Evolutionary conservation across 2,888 invertebrate genomes (phyloP), one percentile per base, ranked within the genome.

Genomic region (Shargacucullia verbasci): DNA sequence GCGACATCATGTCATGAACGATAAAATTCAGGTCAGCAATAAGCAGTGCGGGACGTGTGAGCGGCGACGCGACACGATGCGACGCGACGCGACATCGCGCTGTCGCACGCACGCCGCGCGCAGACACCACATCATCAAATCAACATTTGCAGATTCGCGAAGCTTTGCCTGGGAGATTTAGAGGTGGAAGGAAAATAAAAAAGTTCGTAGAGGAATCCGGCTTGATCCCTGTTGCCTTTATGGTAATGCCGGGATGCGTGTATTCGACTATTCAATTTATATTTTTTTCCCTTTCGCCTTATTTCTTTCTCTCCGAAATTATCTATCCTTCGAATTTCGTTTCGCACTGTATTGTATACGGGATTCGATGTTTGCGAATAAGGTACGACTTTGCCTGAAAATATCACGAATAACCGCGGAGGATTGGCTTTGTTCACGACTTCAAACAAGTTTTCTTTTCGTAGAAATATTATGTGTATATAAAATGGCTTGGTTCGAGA

Each of bases 141-240:
- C 94, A 94, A 91, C 94, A 94, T 94, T 94, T 94, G 93, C 94
- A 94, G 94, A 94, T 94, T 94, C 91, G 89, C 94, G 92, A 87
- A 91, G 92, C 92, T 93, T 93, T 93, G 88, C 88, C 87, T 83
- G 86, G 81, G 91, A 93, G 94, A 94, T 94, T 93, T 94, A 94
- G 93, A 93, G 92, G 93, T 93, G 90, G 92, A 91, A 91, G 91
- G 92, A 93, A 93, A 94, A 94, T 94, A 94, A 94, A 94, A 93
- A 94, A 94, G 92, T 94, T 93, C 92, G 90, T 92, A 91, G 88
- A 89, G 90, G 92, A 94, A 94, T 93, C 94, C 94, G 80, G 78
- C 85, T 93, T 94, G 92, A 92, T 92, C 92, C 92, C 92, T 88
- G 92, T 91, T 90, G 92, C 92, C 92, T 92, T 92, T 92, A 92